These are phyloP conservation scores for Drosophila algonquin DNA, from an alignment of 2,888 invertebrate species.

Conservation along the genomic window DNA sequence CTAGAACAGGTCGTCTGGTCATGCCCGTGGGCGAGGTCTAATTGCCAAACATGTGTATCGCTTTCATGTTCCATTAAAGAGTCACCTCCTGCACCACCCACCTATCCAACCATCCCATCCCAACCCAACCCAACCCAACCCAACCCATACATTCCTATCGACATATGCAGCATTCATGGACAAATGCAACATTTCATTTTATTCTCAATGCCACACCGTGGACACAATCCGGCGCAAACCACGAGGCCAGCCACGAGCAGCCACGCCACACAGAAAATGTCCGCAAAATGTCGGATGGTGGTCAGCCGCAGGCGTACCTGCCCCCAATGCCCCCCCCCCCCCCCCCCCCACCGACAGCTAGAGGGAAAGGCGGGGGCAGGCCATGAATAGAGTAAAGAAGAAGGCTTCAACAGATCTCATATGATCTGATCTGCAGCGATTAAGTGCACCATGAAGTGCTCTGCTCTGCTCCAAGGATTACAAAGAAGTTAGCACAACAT, in stretches of 20 bases:
- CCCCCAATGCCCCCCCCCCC: too few relatives aligned
- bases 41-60: constrained; percentile 50
- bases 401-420: not conserved
- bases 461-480: constrained; percentile 13
- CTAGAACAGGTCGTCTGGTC: not conserved
- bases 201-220: constrained; percentile 36
- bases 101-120: too few relatives aligned
- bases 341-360: too few relatives aligned
- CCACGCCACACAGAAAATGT: constrained; percentile 4
- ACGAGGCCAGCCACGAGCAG: not conserved
- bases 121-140: not conserved
- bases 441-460: not conserved
- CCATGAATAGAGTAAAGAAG: not conserved
- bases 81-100: constrained; percentile 1
- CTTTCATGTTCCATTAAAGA: constrained; percentile 29
- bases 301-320: constrained; percentile 33
- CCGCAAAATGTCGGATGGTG: constrained; percentile 26
- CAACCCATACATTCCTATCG: too few relatives aligned
- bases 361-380: too few relatives aligned
- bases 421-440: not conserved
- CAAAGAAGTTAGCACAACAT: constrained; percentile 29
- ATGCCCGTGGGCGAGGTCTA: constrained; percentile 58
- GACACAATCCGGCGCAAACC: too few relatives aligned
- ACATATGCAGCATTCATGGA: constrained; percentile 7
- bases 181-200: constrained; percentile 53